Evolutionary conservation across 2,797 vertebrate species (phyloP).

Genomic region (Enteromius unitaeniatus): DNA sequence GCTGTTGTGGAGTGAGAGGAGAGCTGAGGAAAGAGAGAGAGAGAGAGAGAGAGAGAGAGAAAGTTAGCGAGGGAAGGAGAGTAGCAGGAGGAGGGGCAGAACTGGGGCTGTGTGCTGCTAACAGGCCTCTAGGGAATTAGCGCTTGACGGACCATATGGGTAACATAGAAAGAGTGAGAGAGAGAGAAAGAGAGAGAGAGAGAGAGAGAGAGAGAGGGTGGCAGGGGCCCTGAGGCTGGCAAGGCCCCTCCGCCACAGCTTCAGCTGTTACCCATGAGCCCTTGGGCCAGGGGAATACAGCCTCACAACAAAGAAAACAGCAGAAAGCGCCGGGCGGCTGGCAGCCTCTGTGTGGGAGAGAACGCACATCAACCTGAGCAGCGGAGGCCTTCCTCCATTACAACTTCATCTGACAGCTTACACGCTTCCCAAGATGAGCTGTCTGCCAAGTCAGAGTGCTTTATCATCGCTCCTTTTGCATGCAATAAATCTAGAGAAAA

Average conservation of each 20-base stretch:
- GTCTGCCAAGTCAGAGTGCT: slow-evolving; percentile 3
- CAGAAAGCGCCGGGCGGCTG: slow-evolving; percentile 31
- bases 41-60: slow-evolving; percentile 63
- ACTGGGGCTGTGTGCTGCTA: slow-evolving; percentile 80
- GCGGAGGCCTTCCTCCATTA: slow-evolving; percentile 37
- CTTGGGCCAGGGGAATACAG: slow-evolving; percentile 77
- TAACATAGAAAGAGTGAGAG: slow-evolving; percentile 62
- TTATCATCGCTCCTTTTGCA: background rate
- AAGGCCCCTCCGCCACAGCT: slow-evolving; percentile 86
- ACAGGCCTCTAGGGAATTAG: slow-evolving; percentile 83
- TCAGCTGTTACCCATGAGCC: slow-evolving; percentile 93
- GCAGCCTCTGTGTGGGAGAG: slow-evolving; percentile 41
- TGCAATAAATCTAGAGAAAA: slow-evolving; percentile 25
- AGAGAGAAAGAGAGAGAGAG: slow-evolving; percentile 56
- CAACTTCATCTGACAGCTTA: slow-evolving; percentile 48
- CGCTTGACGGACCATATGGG: slow-evolving; percentile 87
- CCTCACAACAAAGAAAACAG: slow-evolving; percentile 66
- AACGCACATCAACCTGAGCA: slow-evolving; percentile 40
- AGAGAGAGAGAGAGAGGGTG: slow-evolving; percentile 73
- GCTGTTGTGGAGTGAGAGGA: slow-evolving; percentile 58
- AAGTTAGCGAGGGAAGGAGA: slow-evolving; percentile 76
- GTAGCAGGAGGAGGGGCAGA: slow-evolving; percentile 71
- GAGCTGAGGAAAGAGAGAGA: slow-evolving; percentile 53
- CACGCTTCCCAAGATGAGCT: slow-evolving; percentile 38
- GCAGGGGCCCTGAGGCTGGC: slow-evolving; percentile 87